Evolutionary conservation across 1,140 invertebrate species (phyloP), one percentile per base, ranked within the genome.

Genomic region (Araneus ventricosus): DNA sequence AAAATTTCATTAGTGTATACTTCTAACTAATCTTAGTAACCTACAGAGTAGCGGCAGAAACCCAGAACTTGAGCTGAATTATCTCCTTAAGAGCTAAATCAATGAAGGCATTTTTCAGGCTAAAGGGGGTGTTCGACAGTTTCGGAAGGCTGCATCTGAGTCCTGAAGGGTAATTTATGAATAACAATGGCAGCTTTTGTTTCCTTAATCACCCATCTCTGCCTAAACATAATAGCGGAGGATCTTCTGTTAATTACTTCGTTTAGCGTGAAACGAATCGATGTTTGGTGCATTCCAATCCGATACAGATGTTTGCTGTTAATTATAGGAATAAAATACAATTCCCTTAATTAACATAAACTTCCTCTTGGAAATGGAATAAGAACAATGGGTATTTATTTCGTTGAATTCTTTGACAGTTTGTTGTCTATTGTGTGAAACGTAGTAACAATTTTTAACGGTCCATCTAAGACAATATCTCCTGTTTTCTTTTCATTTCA

Each of bases 111-210:
- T 30, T 20, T 85, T 85, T 85, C 41, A 85, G n/a, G 57, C 5
- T 22, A 80, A 67, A 80, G 41, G 1, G n/a, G 45, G 10, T 17
- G 80, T 39, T 80, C 17, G 75, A 80, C 30, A 37, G 24, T 45
- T 85, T 85, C 39, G 45, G 24, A 27, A 52, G 14, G 20, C 37
- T 85, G 82, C n/a, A 30, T 52, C 10, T 87, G 59, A 87, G 24
- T 70, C 57, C 22, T 67, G 34, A 41, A 41, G n/a, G 70, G 67
- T 88, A 63, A 88, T 88, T 88, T 88, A 88, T 45, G 63, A 27
- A n/a, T 67, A 34, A 61, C 87, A 88, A 88, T 88, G 39, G 39
- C 14, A 22, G 61, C 24, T 37, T 70, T 88, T 88, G 87, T 67
- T 70, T 34, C 37, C 34, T 6, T 67, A 75, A 88, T 88, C 67